These are phyloP conservation scores for Agonopterix arenella DNA, from an alignment of 2,888 invertebrate genomes.

Conservation along the genomic window DNA sequence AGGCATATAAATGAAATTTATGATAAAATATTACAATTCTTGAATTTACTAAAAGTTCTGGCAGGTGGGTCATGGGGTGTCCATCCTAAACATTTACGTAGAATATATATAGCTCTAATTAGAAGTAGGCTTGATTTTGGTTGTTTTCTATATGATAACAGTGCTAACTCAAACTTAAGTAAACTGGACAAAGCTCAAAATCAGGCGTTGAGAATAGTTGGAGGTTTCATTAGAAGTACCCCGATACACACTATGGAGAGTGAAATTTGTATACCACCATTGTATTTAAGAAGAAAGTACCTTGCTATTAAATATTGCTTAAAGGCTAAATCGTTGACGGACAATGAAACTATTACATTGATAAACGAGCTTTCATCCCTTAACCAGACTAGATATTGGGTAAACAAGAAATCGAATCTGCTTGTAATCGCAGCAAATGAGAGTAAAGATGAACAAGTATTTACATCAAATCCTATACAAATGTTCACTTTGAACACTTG, in stretches of 20 bases:
- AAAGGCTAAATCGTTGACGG: background rate
- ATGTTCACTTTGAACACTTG: background rate
- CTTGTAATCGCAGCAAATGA: background rate
- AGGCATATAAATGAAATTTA: conserved; percentile 19
- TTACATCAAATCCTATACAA: background rate
- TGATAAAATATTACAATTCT: conserved; percentile 13
- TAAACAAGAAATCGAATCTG: background rate
- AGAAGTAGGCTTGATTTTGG: conserved; percentile 19
- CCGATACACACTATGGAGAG: background rate
- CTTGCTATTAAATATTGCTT: background rate
- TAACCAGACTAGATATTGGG: background rate
- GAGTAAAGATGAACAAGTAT: background rate
- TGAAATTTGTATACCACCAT: background rate
- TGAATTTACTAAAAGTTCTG: conserved; percentile 21
- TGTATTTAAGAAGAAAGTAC: background rate
- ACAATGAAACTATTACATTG: background rate
- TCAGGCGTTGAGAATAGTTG: background rate
- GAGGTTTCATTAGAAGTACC: background rate
- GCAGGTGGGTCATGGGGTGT: conserved; percentile 20
- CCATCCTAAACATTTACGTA: conserved; percentile 18
- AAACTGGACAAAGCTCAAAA: conserved; percentile 13
- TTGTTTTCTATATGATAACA: conserved; percentile 9
- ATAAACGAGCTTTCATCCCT: background rate
- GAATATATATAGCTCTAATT: conserved; percentile 15
- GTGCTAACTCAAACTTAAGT: conserved; percentile 8